Conservation (phyloP, 2,113 vertebrate genomes). For the Anseranas semipalmata region DNA sequence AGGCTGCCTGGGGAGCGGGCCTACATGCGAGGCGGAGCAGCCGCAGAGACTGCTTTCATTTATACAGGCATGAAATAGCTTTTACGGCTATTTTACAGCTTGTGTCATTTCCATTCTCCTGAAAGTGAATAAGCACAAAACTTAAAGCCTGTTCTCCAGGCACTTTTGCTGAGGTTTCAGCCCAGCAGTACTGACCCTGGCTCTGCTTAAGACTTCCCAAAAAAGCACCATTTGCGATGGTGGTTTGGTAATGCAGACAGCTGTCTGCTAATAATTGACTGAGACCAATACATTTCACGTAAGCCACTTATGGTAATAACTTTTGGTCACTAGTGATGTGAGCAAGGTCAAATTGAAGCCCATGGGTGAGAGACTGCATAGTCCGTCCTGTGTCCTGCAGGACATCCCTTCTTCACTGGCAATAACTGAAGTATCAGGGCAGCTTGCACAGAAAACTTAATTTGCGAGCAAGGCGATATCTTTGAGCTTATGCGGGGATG, state of each 20-base stretch:
- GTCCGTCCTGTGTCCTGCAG: neutral
- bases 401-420: neutral
- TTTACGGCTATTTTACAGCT: neutral
- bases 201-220: constrained; percentile 30
- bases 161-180: constrained; percentile 46
- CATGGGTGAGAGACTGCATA: neutral
- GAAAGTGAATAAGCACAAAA: constrained; percentile 37
- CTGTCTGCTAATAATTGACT: constrained; percentile 65
- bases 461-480: constrained; percentile 12
- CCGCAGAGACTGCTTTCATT: neutral
- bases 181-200: neutral
- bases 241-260: constrained; percentile 62
- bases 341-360: constrained; percentile 56
- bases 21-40: neutral
- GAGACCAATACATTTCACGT: constrained; percentile 54
- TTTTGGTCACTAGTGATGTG: constrained; percentile 35
- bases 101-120: neutral
- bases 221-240: constrained; percentile 48
- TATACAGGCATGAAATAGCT: neutral
- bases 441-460: constrained; percentile 1
- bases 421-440: constrained; percentile 4
- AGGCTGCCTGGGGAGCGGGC: neutral
- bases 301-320: constrained; percentile 57
- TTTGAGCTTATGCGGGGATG: neutral
- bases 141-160: neutral